A percentile compares a stretch with the other conserved stretches of the same genome.
Conservation (phyloP, 2,888 invertebrate genomes). For the Bombylius discolor region DNA sequence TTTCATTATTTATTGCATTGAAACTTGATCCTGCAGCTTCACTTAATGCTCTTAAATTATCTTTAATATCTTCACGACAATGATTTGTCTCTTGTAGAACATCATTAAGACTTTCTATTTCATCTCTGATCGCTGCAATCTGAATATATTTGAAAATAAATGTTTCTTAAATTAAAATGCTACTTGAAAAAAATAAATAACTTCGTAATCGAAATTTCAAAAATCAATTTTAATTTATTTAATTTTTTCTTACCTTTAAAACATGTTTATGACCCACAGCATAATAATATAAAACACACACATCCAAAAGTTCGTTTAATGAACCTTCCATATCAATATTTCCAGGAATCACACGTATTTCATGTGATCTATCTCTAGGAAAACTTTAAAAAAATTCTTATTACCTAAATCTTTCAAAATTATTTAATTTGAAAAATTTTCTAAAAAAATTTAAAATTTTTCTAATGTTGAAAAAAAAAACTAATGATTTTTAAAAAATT, state of each 20-base stretch:
- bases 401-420: not conserved
- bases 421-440: not conserved
- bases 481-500: too few relatives aligned
- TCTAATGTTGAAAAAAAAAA: not conserved
- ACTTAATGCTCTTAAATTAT: slow-evolving; percentile 25
- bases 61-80: slow-evolving; percentile 30
- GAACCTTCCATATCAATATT: slow-evolving; percentile 23
- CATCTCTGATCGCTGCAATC: slow-evolving; percentile 32
- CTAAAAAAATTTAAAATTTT: not conserved
- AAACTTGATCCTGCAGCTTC: slow-evolving; percentile 26
- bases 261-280: slow-evolving; percentile 36
- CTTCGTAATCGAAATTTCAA: not conserved
- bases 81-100: slow-evolving; percentile 31
- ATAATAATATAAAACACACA: slow-evolving; percentile 32
- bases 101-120: slow-evolving; percentile 32
- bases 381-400: slow-evolving; percentile 4
- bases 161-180: too few relatives aligned
- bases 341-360: slow-evolving; percentile 19
- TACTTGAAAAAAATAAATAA: not conserved
- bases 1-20: slow-evolving; percentile 26
- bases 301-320: slow-evolving; percentile 30
- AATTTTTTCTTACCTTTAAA: slow-evolving; percentile 22
- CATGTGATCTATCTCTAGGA: not conserved
- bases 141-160: slow-evolving; percentile 11
- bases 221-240: not conserved